Percentiles rank a stretch among this genome's conserved stretches.
Evolutionary conservation across 2,888 invertebrate species (phyloP).

Genomic region (Coelopa pilipes): DNA sequence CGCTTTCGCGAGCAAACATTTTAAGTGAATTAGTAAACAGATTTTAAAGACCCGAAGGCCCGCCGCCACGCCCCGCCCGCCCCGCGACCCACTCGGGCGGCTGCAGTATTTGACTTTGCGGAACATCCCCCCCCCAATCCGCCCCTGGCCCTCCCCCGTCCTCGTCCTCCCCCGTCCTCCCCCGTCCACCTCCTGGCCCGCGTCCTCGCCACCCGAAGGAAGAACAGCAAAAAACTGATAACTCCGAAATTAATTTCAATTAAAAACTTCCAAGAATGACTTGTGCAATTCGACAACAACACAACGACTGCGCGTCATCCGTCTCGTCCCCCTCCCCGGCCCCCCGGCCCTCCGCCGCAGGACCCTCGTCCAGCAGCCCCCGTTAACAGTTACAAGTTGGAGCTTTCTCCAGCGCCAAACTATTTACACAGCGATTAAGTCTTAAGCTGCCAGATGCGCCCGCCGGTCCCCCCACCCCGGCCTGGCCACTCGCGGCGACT

Average conservation of each 20-base stretch:
- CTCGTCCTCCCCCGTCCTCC: too few relatives aligned
- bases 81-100: too few relatives aligned
- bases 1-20: not conserved
- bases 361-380: not conserved
- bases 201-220: not conserved
- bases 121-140: too few relatives aligned
- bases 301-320: not conserved
- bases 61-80: too few relatives aligned
- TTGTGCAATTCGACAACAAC: conserved; percentile 22
- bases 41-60: not conserved
- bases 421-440: conserved; percentile 35
- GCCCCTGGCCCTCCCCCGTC: too few relatives aligned
- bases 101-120: too few relatives aligned
- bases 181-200: too few relatives aligned
- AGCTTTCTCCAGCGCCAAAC: conserved; percentile 29
- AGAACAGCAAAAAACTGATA: conserved; percentile 33
- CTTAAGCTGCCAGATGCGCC: not conserved
- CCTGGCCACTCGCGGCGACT: not conserved
- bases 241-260: conserved; percentile 44
- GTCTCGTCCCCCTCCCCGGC: not conserved
- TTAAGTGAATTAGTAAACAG: conserved; percentile 33
- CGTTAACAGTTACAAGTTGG: not conserved
- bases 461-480: not conserved
- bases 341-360: not conserved
- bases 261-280: conserved; percentile 37